Conservation (phyloP, 1,140 invertebrate genomes). For the Hyposmocoma kahamanoa region DNA sequence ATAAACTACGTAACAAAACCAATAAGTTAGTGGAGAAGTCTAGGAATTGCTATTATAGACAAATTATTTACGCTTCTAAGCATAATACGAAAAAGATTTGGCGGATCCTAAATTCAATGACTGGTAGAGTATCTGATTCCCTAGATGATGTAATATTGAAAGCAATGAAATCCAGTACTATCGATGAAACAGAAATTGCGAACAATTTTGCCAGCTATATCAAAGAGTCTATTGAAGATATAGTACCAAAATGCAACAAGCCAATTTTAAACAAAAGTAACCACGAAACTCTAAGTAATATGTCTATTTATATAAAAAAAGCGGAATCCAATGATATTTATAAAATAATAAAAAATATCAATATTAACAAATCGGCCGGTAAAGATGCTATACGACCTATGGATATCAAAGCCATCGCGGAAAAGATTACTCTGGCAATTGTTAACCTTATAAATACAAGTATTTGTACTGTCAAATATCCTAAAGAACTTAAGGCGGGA, state of each 20-base stretch:
- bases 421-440: not conserved
- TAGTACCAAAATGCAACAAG: not conserved
- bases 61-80: not conserved
- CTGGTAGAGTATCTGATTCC: not conserved
- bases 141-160: not conserved
- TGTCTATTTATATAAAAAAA: not conserved
- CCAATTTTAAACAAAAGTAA: not conserved
- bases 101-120: not conserved
- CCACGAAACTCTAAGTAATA: not conserved
- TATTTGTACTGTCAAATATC: not conserved
- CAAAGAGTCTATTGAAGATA: not conserved
- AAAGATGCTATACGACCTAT: not conserved
- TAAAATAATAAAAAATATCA: not conserved
- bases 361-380: not conserved
- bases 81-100: not conserved
- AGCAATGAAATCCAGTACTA: not conserved
- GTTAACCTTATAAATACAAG: not conserved
- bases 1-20: not conserved
- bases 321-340: not conserved
- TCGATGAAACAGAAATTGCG: not conserved
- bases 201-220: not conserved
- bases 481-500: not conserved
- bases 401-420: not conserved
- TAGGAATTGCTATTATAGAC: not conserved
- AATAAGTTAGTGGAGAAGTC: not conserved